A percentile compares a stretch with the other conserved stretches of the same genome.
These are phyloP conservation scores for Sminthurinus aureus DNA, from an alignment of 2,888 invertebrate genomes.

Conservation along the genomic window DNA sequence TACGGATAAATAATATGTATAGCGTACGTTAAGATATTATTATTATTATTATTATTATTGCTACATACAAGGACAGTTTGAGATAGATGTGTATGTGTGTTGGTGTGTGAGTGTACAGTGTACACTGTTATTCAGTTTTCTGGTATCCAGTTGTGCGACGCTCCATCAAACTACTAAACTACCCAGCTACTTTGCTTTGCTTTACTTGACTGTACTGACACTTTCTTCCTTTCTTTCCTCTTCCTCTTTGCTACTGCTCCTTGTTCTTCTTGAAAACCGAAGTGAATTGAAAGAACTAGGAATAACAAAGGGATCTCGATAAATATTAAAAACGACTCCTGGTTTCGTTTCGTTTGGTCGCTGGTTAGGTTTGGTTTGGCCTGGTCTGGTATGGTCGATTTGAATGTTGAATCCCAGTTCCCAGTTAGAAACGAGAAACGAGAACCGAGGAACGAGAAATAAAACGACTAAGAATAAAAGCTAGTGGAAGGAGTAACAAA, in stretches of 20 bases:
- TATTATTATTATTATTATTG: too few species aligned
- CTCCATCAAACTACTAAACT: background rate
- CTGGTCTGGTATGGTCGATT: too few species aligned
- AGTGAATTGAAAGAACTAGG: constrained; percentile 59
- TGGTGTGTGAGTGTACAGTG: too few species aligned
- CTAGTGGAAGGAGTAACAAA: constrained; percentile 51
- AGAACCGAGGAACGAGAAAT: too few species aligned
- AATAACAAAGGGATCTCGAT: constrained; percentile 60
- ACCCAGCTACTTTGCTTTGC: background rate
- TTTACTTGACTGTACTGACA: background rate
- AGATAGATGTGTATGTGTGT: too few species aligned
- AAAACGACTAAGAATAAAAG: too few species aligned
- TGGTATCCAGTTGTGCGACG: background rate
- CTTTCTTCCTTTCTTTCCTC: background rate
- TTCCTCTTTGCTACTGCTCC: background rate
- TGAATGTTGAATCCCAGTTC: constrained; percentile 40
- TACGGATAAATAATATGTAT: too few species aligned
- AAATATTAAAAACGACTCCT: constrained; percentile 60
- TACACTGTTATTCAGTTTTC: too few species aligned
- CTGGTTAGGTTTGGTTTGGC: too few species aligned
- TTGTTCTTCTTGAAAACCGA: constrained; percentile 32
- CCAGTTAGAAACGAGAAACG: constrained; percentile 41
- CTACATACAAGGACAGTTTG: too few species aligned
- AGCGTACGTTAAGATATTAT: too few species aligned
- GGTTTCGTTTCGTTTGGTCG: constrained; percentile 39